Base-by-base conservation (phyloP, 2,888 invertebrate genomes). In the Drosophila neoperkinsi region DNA sequence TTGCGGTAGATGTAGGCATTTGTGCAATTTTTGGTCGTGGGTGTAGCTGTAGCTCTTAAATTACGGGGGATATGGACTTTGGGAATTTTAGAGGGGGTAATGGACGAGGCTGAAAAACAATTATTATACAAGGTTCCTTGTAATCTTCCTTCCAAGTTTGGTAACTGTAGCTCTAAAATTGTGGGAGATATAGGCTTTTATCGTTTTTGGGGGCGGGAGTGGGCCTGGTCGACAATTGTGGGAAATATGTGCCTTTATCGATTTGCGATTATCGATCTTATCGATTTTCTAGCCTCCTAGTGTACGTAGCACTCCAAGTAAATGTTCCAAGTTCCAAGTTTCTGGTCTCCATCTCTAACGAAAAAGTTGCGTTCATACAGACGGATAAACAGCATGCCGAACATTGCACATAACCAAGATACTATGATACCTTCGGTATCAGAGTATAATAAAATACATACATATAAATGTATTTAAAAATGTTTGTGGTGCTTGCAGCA, bases 401-500 rank as follows among this genome's bases (percentile, higher is more conserved):
- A 36, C 16, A 16, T 36, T 36, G 13, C 2, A 36, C 16, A 36
- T 16, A 36, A 36, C 7, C 7, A 36, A 41, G n/a, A 41, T 41
- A n/a, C 41, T n/a, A 41, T 11, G 5, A 41, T n/a, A 10, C 11
- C n/a, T 5, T 10, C 10, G n/a, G n/a, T 41, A 41, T 41, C 5
- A 5, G n/a, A 52, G 34, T 38, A 49, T 49, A 33, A n/a, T 18
- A 41, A n/a, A n/a, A 41, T 18, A 4, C n/a, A 41, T n/a, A 10
- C n/a, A n/a, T n/a, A 10, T 41, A 10, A 41, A 34, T 56, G 7
- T 31, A 53, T 51, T 50, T 11, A 55, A 49, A 30, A 52, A 33
- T 58, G 18, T 41, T 50, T 34, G 62, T 68, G 56, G 49, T 53
- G 68, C 31, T 67, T 46, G 58, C 59, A 72, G 65, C 78, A 66